Evolutionary conservation across 2,797 vertebrate species (phyloP), one percentile per base, ranked within the genome.

Genomic region (Hapalemur alaotrensis): DNA sequence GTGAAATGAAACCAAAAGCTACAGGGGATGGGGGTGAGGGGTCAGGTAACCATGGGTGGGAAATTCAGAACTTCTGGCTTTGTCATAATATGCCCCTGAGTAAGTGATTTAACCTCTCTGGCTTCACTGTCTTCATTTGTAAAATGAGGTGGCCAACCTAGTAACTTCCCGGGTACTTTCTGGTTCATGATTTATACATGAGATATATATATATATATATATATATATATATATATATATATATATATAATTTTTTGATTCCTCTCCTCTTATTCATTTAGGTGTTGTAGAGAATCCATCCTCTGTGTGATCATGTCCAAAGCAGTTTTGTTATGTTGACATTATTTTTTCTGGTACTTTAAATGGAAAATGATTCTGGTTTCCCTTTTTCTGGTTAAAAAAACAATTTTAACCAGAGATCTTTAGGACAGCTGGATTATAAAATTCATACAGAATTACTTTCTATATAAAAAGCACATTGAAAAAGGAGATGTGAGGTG

Each of bases 1-100:
- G 46, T 70, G 89, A 94, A 90, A 90, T 75, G 63, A 93, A 93
- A 83, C 57, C 41, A 59, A 80, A 88, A 81, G n/a, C 41, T 91
- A 43, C 4, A 32, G 13, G n/a, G 1, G 14, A 11, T 30, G 6
- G 12, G 5, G 13, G 1, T 38, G 10, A 20, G 17, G 41, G 69
- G 5, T 30, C 32, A 43, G 22, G 35, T 84, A 88, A 50, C 50
- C 3, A 59, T 11, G 14, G 22, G 9, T 92, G 46, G 59, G 30
- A 91, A 80, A 79, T 86, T 94, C 23, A 38, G 28, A 95, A 82
- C 63, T 85, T 95, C 48, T 50, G 43, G 63, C 6, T 95, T 72
- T 89, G 48, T 94, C 38, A n/a, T 75, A 89, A 32, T 70, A 90
- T 78, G n/a, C 7, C 69, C 41, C 82, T 54, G 38, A 85, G 32